phyloP scores from a whole-genome alignment of 2,797 vertebrate genomes.

The Clarias fuscus region DNA sequence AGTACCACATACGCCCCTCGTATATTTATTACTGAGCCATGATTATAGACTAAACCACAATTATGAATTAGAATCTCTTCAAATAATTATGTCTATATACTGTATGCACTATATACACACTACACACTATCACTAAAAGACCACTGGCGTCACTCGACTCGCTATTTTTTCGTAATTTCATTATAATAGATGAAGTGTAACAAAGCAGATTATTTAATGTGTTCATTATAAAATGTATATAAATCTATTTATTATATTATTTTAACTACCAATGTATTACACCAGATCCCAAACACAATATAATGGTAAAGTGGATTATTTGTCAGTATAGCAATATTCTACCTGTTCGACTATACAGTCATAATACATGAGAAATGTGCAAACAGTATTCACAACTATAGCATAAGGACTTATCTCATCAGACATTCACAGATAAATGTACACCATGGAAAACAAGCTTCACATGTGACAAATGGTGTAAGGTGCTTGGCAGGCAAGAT shows the following conservation, averaged over 20 bases:
- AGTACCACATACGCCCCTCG: too few species aligned
- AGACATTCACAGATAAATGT: not conserved
- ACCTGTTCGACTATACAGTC: not conserved
- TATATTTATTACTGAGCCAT: not conserved
- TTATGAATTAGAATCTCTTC: too few species aligned
- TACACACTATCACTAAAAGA: not conserved
- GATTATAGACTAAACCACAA: not conserved
- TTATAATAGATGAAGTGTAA: not conserved
- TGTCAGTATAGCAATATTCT: not conserved
- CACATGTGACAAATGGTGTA: slow-evolving; percentile 2
- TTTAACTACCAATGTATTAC: not conserved
- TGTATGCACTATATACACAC: too few species aligned
- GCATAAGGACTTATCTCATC: not conserved
- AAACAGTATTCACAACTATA: not conserved
- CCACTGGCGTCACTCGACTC: not conserved
- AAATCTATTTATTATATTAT: not conserved
- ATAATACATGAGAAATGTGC: not conserved
- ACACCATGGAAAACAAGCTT: not conserved
- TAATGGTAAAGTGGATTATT: not conserved
- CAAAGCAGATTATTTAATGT: not conserved
- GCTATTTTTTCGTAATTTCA: not conserved
- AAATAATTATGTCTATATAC: too few species aligned
- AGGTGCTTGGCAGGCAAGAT: not conserved
- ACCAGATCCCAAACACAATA: not conserved
- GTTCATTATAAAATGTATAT: not conserved